Conservation (phyloP, 2,113 vertebrate species). For the Excalfactoria chinensis region DNA sequence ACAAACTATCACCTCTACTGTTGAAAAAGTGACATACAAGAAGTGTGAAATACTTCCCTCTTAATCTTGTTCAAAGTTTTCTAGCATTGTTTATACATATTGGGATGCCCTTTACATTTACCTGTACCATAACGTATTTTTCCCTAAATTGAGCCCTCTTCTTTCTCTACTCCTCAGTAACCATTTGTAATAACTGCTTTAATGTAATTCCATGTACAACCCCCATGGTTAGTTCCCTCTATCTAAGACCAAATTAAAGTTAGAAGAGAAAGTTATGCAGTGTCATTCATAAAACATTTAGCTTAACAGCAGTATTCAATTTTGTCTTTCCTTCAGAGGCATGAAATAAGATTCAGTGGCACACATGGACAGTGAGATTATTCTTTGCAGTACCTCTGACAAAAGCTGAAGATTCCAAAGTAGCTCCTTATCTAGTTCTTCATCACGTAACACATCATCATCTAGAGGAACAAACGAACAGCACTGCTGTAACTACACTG, state of each 20-base stretch:
- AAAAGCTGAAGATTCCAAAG: slow-evolving; percentile 97
- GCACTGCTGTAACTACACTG: background rate
- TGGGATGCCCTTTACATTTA: background rate
- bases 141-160: background rate
- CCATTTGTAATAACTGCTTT: background rate
- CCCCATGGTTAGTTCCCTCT: background rate
- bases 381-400: slow-evolving; percentile 87
- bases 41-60: background rate
- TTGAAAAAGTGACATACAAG: background rate
- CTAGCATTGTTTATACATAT: fast-evolving
- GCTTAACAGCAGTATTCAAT: background rate
- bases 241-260: background rate
- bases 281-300: background rate
- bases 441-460: slow-evolving; percentile 94
- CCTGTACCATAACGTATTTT: background rate
- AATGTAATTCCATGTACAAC: background rate
- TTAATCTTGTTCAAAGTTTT: background rate
- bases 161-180: background rate
- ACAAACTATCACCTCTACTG: background rate
- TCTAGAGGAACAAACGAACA: slow-evolving; percentile 78
- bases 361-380: fast-evolving
- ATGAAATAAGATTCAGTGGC: background rate
- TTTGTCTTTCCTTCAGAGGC: background rate
- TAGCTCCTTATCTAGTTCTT: slow-evolving; percentile 97
- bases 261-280: background rate